phyloP scores from a whole-genome alignment of 2,797 vertebrate genomes.

The Chanos chanos region DNA sequence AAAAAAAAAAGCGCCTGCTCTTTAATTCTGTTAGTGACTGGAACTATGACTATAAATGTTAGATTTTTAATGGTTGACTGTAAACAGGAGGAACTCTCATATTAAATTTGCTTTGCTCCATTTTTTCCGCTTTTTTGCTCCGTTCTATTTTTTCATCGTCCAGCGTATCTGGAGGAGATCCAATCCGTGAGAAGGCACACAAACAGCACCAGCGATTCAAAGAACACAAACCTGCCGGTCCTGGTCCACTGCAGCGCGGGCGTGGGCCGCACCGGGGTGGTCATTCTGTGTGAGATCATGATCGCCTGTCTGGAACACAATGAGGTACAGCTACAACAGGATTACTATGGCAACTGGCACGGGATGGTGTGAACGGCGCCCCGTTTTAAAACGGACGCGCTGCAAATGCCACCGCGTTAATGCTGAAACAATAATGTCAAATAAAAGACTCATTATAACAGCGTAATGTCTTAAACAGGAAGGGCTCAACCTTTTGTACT shows the following conservation, averaged over 20 bases:
- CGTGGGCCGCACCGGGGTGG: constrained; percentile 90
- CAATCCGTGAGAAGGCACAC: constrained; percentile 97
- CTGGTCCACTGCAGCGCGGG: constrained; percentile 96
- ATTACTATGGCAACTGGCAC: constrained; percentile 16
- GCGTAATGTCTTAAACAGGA: too few relatives aligned
- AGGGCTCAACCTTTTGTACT: too few relatives aligned
- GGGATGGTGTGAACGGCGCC: background rate
- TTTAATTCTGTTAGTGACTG: too few relatives aligned
- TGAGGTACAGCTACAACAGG: constrained; percentile 72
- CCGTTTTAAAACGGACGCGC: background rate
- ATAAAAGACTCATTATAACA: too few relatives aligned
- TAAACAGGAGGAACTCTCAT: too few relatives aligned
- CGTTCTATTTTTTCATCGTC: constrained; percentile 18
- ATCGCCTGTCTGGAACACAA: constrained; percentile 97
- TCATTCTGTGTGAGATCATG: constrained; percentile 94
- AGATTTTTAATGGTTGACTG: too few relatives aligned
- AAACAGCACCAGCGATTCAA: constrained; percentile 86
- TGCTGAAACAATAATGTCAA: too few relatives aligned
- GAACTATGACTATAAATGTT: too few relatives aligned
- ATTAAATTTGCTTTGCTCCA: too few relatives aligned
- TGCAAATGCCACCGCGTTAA: background rate
- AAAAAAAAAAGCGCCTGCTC: too few relatives aligned
- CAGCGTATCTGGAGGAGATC: constrained; percentile 95
- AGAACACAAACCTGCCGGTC: constrained; percentile 79
- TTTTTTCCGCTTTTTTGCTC: too few relatives aligned